phyloP scores from a whole-genome alignment of 2,797 vertebrate genomes.

The Cynodonichthys magdalenae region DNA sequence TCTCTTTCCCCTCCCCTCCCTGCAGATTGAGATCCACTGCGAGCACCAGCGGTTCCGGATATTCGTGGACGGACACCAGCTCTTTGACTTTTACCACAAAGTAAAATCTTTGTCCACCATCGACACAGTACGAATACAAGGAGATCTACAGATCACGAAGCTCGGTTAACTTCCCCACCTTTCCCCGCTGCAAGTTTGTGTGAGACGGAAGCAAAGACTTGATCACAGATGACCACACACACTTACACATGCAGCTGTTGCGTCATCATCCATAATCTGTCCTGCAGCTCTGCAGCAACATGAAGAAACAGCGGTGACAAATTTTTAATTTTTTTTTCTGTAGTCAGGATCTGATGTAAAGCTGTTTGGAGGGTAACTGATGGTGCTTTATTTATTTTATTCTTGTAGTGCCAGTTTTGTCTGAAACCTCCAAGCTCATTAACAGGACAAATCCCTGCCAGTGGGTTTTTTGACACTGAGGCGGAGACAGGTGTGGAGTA shows the following conservation, averaged over 20 bases:
- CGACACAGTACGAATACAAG: slow-evolving; percentile 95
- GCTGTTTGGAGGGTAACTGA: slow-evolving; percentile 47
- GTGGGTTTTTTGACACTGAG: no score
- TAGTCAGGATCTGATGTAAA: slow-evolving; percentile 40
- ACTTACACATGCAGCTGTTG: slow-evolving; percentile 28
- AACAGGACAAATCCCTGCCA: no score
- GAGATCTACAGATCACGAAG: slow-evolving; percentile 97
- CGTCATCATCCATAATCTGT: slow-evolving; percentile 53
- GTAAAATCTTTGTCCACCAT: slow-evolving; percentile 93
- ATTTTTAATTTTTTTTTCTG: slow-evolving; percentile 19
- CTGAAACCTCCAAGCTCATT: no score
- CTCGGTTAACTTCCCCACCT: slow-evolving; percentile 83
- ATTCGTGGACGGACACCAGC: slow-evolving; percentile 98
- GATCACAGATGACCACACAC: slow-evolving; percentile 56
- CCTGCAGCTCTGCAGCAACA: slow-evolving; percentile 65
- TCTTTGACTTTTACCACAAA: slow-evolving; percentile 99
- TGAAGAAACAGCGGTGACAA: slow-evolving; percentile 38
- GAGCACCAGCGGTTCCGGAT: slow-evolving; percentile 98
- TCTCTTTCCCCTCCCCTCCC: slow-evolving; percentile 3
- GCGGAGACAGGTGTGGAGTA: no score
- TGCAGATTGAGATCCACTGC: slow-evolving; percentile 96
- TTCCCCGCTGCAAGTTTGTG: slow-evolving; percentile 11
- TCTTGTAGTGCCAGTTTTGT: slow-evolving; percentile 37
- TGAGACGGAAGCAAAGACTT: slow-evolving; percentile 61
- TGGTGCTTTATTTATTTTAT: slow-evolving; percentile 41